Percentiles rank a stretch among this genome's conserved stretches.
Evolutionary conservation across 2,113 vertebrate genomes (phyloP).

Genomic region (Xenotilapia flavipinnis): DNA sequence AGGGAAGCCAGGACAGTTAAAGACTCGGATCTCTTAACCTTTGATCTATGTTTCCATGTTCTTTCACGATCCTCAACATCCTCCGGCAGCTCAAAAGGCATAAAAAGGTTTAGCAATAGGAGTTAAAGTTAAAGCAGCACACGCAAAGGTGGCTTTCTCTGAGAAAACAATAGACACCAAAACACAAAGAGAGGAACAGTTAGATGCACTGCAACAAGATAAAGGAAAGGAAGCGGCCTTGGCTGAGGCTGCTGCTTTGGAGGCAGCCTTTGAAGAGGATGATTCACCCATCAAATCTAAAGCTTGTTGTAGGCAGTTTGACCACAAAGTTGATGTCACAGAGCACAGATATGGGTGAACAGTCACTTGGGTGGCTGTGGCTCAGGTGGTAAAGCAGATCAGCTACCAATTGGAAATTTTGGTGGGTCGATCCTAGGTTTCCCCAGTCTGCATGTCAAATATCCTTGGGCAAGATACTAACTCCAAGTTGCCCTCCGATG

Average conservation of each 20-base stretch:
- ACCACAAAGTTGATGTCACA: background rate
- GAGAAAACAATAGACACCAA: background rate
- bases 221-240: background rate
- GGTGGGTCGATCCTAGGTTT: fast-evolving
- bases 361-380: background rate
- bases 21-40: background rate
- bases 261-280: background rate
- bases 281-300: background rate
- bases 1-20: background rate
- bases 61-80: background rate
- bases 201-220: background rate
- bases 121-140: background rate
- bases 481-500: fast-evolving
- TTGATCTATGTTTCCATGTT: background rate
- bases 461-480: background rate
- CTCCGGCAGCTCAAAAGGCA: background rate
- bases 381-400: background rate
- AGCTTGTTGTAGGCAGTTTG: background rate
- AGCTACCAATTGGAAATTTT: background rate
- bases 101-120: background rate
- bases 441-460: background rate
- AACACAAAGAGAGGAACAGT: background rate
- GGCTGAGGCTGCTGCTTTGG: background rate
- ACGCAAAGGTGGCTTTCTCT: background rate
- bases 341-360: background rate